Evolutionary conservation across 2,797 vertebrate species (phyloP).

Genomic region (Tangara arthus): DNA sequence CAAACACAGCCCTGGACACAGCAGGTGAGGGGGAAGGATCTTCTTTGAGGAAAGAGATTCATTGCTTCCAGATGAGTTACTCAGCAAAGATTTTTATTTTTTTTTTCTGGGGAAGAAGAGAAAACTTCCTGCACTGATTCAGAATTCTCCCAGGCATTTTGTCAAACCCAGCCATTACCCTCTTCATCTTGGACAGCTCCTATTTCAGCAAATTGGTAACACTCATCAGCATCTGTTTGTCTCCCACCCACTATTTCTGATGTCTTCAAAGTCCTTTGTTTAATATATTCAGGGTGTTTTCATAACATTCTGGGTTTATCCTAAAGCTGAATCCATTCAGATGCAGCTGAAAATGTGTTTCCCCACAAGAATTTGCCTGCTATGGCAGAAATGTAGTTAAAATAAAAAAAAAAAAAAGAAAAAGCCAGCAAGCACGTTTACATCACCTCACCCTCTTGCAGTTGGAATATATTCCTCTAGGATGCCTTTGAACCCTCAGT

Average conservation of each 20-base stretch:
- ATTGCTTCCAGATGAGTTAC: not conserved
- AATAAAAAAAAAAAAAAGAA: not conserved
- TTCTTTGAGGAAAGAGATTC: not conserved
- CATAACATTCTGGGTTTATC: conserved; percentile 26
- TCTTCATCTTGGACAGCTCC: conserved; percentile 45
- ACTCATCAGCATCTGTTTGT: conserved; percentile 33
- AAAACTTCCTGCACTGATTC: conserved; percentile 35
- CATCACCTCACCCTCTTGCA: not conserved
- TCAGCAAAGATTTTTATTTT: not conserved
- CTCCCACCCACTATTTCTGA: conserved; percentile 42
- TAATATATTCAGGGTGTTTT: conserved; percentile 45
- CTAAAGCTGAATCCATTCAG: conserved; percentile 47
- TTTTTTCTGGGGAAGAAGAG: not conserved
- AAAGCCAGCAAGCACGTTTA: not conserved
- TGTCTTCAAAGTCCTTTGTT: conserved; percentile 39
- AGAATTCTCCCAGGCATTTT: conserved; percentile 10
- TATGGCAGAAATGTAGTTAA: conserved; percentile 30
- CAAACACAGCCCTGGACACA: not conserved
- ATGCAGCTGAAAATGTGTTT: conserved; percentile 50
- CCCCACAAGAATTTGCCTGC: conserved; percentile 47
- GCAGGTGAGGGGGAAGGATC: not conserved
- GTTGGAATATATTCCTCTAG: conserved; percentile 17
- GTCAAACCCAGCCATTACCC: conserved; percentile 23
- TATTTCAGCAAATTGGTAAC: conserved; percentile 46
- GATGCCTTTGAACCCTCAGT: conserved; percentile 38